phyloP scores from a whole-genome alignment of 2,113 vertebrate genomes.

The Rhinopomastus cyanomelas region DNA sequence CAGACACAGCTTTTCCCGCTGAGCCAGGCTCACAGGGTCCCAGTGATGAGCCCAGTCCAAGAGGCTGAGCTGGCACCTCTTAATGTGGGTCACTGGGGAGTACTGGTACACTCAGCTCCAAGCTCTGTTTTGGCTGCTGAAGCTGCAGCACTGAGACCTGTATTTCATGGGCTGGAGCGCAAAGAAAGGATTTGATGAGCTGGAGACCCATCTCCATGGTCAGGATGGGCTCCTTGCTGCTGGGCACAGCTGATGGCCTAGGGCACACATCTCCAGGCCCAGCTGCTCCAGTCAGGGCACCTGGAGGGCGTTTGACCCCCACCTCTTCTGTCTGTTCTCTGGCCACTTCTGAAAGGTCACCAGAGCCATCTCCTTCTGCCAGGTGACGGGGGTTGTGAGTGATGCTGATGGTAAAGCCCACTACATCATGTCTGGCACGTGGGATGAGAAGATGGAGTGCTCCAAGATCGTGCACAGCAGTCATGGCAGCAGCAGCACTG shows the following conservation, averaged over 20 bases:
- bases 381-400: conserved; percentile 93
- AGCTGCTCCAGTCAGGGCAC: neutral
- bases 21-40: too few species aligned
- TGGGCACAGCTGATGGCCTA: neutral
- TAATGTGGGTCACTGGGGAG: accelerated
- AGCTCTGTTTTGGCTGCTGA: accelerated
- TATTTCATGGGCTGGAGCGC: neutral
- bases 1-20: neutral
- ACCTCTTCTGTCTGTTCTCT: neutral
- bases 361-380: neutral
- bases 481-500: conserved; percentile 79
- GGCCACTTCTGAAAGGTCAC: neutral
- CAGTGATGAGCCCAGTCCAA: neutral
- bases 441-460: conserved; percentile 97
- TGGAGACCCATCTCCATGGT: neutral
- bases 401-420: conserved; percentile 85
- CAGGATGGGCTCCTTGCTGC: neutral
- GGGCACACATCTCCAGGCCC: neutral
- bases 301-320: neutral
- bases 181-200: neutral
- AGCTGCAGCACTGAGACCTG: neutral
- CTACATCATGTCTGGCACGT: conserved; percentile 94
- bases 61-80: neutral
- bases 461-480: conserved; percentile 93
- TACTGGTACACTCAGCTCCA: neutral